Conservation (phyloP, 2,797 vertebrate genomes). For the Cynodonichthys magdalenae region DNA sequence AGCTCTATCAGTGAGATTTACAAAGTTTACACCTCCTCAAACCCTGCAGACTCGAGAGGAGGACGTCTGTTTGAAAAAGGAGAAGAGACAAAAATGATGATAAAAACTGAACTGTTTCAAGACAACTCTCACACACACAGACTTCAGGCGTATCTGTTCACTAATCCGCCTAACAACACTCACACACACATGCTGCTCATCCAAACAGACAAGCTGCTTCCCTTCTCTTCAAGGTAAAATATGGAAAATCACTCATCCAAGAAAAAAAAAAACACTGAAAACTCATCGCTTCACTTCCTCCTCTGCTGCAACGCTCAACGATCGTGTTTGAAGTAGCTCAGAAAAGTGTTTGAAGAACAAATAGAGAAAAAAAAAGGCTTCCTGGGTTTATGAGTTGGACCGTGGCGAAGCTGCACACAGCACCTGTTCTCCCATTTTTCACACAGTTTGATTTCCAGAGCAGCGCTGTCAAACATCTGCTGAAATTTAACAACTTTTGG, state of each 20-base stretch:
- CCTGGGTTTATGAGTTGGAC: background rate
- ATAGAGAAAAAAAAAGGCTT: background rate
- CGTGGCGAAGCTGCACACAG: background rate
- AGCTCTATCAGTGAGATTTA: slow-evolving; percentile 32
- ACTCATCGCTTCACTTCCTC: background rate
- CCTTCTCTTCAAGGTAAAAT: background rate
- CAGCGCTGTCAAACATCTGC: background rate
- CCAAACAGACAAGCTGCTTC: background rate
- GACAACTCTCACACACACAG: slow-evolving; percentile 13
- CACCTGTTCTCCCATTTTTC: background rate
- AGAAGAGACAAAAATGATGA: slow-evolving; percentile 34
- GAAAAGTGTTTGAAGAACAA: background rate
- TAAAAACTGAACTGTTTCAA: slow-evolving; percentile 34
- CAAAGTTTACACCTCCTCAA: slow-evolving; percentile 34
- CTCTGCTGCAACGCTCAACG: background rate
- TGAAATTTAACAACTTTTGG: background rate
- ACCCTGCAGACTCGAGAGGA: slow-evolving; percentile 29
- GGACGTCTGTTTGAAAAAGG: slow-evolving; percentile 20
- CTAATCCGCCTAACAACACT: background rate
- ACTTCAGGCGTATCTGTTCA: background rate
- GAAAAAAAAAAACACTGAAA: background rate
- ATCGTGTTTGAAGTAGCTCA: background rate
- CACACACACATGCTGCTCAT: background rate
- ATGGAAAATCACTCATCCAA: slow-evolving; percentile 3
- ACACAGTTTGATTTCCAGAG: background rate